These are phyloP conservation scores for Ernsta delagoae DNA, from an alignment of 2,888 invertebrate species.

Conservation along the genomic window DNA sequence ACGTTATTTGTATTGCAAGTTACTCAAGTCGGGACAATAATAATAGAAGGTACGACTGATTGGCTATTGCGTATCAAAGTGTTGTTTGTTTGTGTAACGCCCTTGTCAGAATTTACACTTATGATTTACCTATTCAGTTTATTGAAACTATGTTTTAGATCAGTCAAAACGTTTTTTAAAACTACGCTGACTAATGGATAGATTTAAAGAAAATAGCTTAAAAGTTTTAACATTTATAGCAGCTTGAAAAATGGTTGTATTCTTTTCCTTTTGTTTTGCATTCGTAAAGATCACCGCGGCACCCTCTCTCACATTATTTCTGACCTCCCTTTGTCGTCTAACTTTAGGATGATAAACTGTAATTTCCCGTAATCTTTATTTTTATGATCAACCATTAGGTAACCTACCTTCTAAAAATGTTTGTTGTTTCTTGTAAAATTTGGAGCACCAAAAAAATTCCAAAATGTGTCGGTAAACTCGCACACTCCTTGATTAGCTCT, in stretches of 20 bases:
- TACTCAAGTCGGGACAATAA: constrained; percentile 61
- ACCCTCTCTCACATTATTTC: neutral
- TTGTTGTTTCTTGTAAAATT: neutral
- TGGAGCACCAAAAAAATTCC: neutral
- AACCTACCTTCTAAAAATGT: neutral
- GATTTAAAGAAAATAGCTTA: too few relatives aligned
- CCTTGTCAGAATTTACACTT: constrained; percentile 51
- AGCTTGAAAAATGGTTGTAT: neutral
- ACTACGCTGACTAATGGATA: too few relatives aligned
- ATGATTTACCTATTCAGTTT: neutral
- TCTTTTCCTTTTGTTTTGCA: neutral
- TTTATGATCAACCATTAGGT: neutral
- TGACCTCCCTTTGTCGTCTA: neutral
- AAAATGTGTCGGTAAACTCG: too few relatives aligned
- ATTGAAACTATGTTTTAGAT: neutral
- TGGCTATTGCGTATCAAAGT: constrained; percentile 62
- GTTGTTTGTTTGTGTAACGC: constrained; percentile 53
- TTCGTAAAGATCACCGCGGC: neutral
- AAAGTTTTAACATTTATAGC: neutral
- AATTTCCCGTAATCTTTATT: neutral
- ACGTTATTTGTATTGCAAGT: constrained; percentile 76
- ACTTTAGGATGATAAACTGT: neutral
- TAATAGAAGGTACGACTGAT: constrained; percentile 72
- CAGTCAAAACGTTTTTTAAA: too few relatives aligned
- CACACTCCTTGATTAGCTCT: too few relatives aligned